Conservation (phyloP, 2,113 vertebrate species). For the Malurus melanocephalus region DNA sequence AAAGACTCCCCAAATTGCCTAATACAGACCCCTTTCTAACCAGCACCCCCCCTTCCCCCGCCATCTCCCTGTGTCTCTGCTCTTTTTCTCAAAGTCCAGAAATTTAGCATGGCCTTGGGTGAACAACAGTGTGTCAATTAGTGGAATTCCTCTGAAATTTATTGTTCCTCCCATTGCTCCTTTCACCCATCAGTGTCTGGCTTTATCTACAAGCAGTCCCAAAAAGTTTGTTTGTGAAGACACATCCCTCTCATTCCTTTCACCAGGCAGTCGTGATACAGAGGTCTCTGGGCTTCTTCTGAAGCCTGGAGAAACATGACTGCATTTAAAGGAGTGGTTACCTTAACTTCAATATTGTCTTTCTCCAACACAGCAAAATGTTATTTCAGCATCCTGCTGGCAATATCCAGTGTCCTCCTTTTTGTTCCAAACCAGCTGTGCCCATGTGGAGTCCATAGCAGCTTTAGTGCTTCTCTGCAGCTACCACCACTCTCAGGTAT, state of each 20-base stretch:
- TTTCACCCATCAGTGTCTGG: not conserved
- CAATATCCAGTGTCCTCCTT: not conserved
- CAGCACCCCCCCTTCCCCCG: fast-evolving
- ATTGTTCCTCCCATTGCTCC: not conserved
- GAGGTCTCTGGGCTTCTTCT: not conserved
- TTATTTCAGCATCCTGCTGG: not conserved
- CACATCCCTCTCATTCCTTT: not conserved
- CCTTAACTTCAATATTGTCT: not conserved
- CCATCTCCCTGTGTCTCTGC: not conserved
- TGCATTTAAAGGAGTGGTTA: not conserved
- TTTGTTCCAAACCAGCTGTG: not conserved
- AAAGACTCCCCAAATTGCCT: not conserved
- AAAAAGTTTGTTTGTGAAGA: not conserved
- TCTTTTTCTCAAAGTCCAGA: not conserved
- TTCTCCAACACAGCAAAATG: not conserved
- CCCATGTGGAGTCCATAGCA: not conserved
- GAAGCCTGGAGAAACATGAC: not conserved
- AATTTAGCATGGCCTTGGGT: not conserved
- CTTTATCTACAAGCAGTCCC: not conserved
- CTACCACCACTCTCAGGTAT: not conserved
- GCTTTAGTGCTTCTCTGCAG: not conserved
- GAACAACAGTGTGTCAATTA: not conserved
- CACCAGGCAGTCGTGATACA: not conserved
- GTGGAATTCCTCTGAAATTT: not conserved
- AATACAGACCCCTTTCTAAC: not conserved